Evolutionary conservation across 2,113 vertebrate genomes (phyloP).

Genomic region (Euleptes europaea): DNA sequence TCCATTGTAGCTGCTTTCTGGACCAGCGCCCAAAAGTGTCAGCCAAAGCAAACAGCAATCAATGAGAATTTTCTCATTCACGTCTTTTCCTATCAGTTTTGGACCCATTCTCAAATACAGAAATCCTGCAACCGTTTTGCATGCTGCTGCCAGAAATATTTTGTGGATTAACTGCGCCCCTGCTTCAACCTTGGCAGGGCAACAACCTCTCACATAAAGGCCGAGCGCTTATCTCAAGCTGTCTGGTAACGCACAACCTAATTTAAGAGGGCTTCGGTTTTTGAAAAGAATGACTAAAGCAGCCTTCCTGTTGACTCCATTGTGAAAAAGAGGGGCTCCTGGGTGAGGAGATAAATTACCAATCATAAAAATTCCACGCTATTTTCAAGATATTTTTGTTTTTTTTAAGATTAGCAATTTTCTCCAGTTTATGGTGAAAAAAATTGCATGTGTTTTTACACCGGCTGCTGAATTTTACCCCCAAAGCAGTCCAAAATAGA

Average conservation of each 20-base stretch:
- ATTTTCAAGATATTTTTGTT: background rate
- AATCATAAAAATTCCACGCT: background rate
- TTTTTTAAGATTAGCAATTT: background rate
- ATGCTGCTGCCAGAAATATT: fast-evolving
- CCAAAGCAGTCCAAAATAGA: background rate
- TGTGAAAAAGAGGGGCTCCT: background rate
- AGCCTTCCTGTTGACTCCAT: background rate
- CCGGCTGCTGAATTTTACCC: background rate
- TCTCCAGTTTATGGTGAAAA: background rate
- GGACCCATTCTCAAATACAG: background rate
- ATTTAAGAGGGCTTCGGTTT: background rate
- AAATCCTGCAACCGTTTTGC: background rate
- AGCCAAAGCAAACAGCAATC: background rate
- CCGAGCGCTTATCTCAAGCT: fast-evolving
- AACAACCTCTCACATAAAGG: background rate
- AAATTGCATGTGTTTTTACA: background rate
- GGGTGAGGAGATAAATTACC: background rate
- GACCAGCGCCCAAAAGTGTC: background rate
- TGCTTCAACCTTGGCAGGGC: background rate
- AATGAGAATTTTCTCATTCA: background rate
- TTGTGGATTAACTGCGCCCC: background rate
- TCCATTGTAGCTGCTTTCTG: background rate
- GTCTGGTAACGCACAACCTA: fast-evolving
- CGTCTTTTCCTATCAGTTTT: background rate
- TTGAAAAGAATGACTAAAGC: background rate